Conservation (phyloP, 37 sponge, comb jelly and placozoan genomes). For the Dysidea cf. avara region DNA sequence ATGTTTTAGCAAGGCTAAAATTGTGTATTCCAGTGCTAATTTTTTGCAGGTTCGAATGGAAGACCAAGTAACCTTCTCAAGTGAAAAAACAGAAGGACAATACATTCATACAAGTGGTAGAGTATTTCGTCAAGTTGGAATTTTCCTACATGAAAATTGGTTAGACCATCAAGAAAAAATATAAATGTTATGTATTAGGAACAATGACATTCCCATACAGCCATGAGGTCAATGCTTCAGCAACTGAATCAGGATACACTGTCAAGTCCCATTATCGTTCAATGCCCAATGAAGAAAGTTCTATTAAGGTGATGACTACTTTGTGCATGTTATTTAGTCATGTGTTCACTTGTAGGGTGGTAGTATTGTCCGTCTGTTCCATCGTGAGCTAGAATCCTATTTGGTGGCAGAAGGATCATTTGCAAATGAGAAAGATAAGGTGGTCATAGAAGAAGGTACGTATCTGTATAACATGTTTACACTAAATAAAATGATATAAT, state of each 20-base stretch:
- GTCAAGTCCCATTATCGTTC: slow-evolving; percentile 50
- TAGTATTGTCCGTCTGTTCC: slow-evolving; percentile 58
- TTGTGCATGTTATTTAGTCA: too few species aligned
- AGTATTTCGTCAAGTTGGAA: slow-evolving; percentile 6
- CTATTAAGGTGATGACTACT: too few species aligned
- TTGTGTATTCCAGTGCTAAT: background rate
- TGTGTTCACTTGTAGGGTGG: slow-evolving; percentile 29
- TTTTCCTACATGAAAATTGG: slow-evolving; percentile 15
- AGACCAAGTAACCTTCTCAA: slow-evolving; percentile 76
- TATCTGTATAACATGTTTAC: too few species aligned
- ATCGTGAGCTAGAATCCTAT: slow-evolving; percentile 73
- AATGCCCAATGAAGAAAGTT: background rate
- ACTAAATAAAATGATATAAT: too few species aligned
- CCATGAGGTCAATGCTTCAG: slow-evolving; percentile 76
- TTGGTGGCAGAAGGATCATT: slow-evolving; percentile 80
- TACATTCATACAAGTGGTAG: slow-evolving; percentile 57
- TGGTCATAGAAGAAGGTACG: slow-evolving; percentile 31
- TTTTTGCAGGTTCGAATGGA: slow-evolving; percentile 37
- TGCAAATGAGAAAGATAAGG: slow-evolving; percentile 3
- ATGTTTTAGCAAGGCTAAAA: background rate
- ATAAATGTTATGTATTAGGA: too few species aligned
- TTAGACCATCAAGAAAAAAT: slow-evolving; percentile 13
- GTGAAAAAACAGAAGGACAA: slow-evolving; percentile 76
- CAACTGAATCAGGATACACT: slow-evolving; percentile 73
- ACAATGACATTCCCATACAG: too few species aligned